phyloP scores from a whole-genome alignment of 1,140 invertebrate species.

The Amyelois transitella region DNA sequence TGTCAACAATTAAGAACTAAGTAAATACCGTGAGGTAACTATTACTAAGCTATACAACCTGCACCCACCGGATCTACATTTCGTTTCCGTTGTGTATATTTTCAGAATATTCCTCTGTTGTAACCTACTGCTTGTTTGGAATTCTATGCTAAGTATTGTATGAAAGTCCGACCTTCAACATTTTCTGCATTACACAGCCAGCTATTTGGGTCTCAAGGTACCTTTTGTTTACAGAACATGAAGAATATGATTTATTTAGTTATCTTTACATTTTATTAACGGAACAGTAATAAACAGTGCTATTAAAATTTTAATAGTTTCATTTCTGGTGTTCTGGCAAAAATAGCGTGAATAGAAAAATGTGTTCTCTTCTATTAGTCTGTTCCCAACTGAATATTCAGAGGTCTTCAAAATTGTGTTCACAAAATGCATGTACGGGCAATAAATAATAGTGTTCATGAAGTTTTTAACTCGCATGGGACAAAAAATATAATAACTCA shows the following conservation, averaged over 20 bases:
- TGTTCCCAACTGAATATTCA: background rate
- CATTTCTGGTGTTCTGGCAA: background rate
- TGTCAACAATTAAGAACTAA: too few relatives aligned
- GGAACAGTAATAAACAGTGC: background rate
- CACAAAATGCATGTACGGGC: too few relatives aligned
- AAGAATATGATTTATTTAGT: background rate
- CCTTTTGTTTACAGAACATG: background rate
- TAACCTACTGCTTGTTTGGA: background rate
- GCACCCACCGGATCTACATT: too few relatives aligned
- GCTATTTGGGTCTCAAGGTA: constrained; percentile 1
- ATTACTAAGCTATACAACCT: too few relatives aligned
- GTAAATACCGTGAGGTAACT: too few relatives aligned
- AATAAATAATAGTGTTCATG: too few relatives aligned
- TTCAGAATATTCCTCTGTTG: background rate
- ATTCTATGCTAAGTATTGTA: background rate
- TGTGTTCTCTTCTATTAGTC: too few relatives aligned
- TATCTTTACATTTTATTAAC: background rate
- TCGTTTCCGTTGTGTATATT: background rate
- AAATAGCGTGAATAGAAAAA: background rate
- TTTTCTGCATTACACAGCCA: background rate
- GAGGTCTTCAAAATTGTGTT: too few relatives aligned
- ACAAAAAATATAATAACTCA: too few relatives aligned
- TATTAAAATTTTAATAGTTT: background rate
- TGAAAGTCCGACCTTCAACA: background rate
- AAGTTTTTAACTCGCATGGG: background rate